Evolutionary conservation across 2,888 invertebrate species (phyloP).

Genomic region (Drosophila silvestris): DNA sequence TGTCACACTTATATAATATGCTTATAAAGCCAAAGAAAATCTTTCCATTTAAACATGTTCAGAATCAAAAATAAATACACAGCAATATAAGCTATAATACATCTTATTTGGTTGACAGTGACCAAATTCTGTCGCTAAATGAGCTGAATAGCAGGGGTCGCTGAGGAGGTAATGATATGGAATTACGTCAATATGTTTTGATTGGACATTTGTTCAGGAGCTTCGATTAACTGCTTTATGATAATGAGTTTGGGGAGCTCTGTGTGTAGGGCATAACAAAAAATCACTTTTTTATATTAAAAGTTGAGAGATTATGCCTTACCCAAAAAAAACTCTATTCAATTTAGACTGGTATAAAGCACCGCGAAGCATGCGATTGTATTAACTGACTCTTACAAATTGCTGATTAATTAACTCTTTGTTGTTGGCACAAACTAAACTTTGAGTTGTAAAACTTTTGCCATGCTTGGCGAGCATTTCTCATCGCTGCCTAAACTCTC

Average conservation of each 20-base stretch:
- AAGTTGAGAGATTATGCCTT: not conserved
- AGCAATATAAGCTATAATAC: too few species aligned
- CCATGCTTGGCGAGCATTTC: constrained; percentile 4
- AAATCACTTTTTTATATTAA: constrained; percentile 12
- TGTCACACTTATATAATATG: not conserved
- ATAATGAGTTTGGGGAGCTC: not conserved
- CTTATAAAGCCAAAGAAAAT: not conserved
- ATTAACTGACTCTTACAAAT: constrained; percentile 60
- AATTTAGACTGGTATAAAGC: constrained; percentile 38
- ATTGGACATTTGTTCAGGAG: constrained; percentile 11
- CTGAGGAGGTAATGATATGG: constrained; percentile 16
- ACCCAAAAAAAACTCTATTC: constrained; percentile 9
- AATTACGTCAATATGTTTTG: constrained; percentile 40
- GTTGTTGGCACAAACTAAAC: constrained; percentile 63
- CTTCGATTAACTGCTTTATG: constrained; percentile 11
- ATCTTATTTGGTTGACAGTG: too few species aligned
- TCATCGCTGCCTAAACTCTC: constrained; percentile 19
- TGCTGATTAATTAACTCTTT: constrained; percentile 75
- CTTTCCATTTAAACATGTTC: too few species aligned
- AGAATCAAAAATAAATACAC: not conserved
- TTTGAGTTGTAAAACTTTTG: constrained; percentile 55
- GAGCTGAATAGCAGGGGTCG: not conserved
- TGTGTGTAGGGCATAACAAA: not conserved
- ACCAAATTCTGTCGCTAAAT: too few species aligned
- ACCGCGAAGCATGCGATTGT: constrained; percentile 50